Conservation (phyloP, 1,140 invertebrate species). For the Bombus superbus region DNA sequence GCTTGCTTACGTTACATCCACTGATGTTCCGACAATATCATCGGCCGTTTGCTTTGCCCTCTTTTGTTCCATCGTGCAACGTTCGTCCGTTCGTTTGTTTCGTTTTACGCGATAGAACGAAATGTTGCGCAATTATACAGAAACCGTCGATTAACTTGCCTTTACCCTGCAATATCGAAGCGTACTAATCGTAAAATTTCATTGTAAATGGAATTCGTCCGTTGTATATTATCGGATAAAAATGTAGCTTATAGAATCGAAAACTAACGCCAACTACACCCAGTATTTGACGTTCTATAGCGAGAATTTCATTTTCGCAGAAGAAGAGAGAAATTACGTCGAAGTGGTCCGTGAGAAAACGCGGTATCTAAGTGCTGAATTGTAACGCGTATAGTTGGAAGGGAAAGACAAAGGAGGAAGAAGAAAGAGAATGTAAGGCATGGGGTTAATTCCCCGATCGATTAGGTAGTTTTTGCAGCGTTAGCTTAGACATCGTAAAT, state of each 20-base stretch:
- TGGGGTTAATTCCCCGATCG: constrained; percentile 24
- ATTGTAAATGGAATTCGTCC: background rate
- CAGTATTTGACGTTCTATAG: background rate
- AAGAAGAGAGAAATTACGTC: background rate
- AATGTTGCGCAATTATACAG: background rate
- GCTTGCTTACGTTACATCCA: constrained; percentile 1
- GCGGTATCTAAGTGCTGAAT: background rate
- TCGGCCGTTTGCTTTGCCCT: background rate
- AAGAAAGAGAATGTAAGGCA: background rate
- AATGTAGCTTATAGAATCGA: too few relatives aligned
- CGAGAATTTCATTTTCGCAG: background rate
- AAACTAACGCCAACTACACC: background rate
- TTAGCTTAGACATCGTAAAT: background rate
- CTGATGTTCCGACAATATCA: constrained; percentile 8
- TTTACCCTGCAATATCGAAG: background rate
- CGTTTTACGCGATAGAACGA: background rate
- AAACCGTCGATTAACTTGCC: background rate
- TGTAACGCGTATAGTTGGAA: background rate
- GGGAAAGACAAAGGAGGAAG: background rate
- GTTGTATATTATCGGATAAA: too few relatives aligned
- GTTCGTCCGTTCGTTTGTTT: background rate
- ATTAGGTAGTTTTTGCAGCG: background rate
- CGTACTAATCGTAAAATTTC: background rate
- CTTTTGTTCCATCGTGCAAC: background rate
- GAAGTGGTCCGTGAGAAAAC: too few relatives aligned